phyloP scores from a whole-genome alignment of 2,113 vertebrate genomes.

The Eretmodus cyanostictus region DNA sequence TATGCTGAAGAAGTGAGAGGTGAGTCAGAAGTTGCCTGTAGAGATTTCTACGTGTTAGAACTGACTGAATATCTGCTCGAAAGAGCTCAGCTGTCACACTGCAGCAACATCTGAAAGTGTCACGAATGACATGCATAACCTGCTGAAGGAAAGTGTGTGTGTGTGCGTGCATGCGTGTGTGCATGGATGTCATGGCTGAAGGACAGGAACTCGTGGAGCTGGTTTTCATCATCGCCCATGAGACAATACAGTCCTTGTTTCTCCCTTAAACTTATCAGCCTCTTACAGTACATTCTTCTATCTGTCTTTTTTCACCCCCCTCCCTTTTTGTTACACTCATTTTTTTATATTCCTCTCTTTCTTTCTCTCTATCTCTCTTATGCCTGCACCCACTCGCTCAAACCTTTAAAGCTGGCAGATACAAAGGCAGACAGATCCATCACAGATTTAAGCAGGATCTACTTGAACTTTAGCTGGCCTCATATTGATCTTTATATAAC shows the following conservation, averaged over 20 bases:
- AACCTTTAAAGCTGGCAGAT: constrained; percentile 19
- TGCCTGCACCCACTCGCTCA: background rate
- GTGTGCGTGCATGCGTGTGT: background rate
- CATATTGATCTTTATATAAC: constrained; percentile 40
- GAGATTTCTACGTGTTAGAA: background rate
- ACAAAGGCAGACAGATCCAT: constrained; percentile 18
- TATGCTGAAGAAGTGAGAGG: background rate
- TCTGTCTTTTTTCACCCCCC: background rate
- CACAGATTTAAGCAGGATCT: constrained; percentile 25
- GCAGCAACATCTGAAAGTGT: constrained; percentile 11
- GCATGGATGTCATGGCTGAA: background rate
- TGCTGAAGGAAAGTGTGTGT: background rate
- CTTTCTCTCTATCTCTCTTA: background rate
- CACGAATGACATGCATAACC: background rate
- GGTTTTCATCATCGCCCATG: constrained; percentile 30
- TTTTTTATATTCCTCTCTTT: background rate
- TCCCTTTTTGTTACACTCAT: background rate
- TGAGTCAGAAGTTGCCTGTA: background rate
- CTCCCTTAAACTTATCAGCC: background rate
- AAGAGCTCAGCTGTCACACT: constrained; percentile 13
- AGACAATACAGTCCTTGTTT: constrained; percentile 46
- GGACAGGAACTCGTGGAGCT: constrained; percentile 20
- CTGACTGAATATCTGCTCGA: background rate
- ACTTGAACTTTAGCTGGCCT: constrained; percentile 39
- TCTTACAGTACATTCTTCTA: background rate